Base-by-base conservation (phyloP, 2,113 vertebrate genomes). In the Cisticola juncidis region DNA sequence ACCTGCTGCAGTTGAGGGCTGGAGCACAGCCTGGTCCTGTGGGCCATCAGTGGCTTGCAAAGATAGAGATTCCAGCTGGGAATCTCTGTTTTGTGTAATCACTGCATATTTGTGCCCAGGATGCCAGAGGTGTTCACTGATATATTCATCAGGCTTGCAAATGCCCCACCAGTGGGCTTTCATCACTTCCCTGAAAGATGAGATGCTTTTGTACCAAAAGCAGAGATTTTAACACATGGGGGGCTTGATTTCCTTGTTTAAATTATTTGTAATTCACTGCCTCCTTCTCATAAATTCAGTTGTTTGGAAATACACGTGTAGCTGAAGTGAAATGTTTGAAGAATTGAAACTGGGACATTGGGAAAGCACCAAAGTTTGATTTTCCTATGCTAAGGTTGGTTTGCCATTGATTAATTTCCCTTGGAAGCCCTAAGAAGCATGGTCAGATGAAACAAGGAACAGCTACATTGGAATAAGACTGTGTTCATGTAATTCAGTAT, bases 381-480 rank as follows among this genome's bases (percentile, higher is more conserved):
- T 82, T 93, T 81, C 44, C 73, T 28, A 31, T 26, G 22, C 12
- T 44, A 38, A 83, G 5, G 5, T 45, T 66, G 33, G 33, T 78
- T 95, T 96, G 45, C 13, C 21, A 50, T 36, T 47, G 73, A 47
- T 76, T 6, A 82, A 54, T 72, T 72, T 79, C 74, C 53, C 45
- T 71, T 92, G 71, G 17, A 92, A 81, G 56, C 62, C 51, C 31
- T 28, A 91, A 96, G 62, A 83, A 94, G 31, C 42, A 14, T 22
- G 65, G 56, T 90, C 29, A 90, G 86, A 93, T 94, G 79, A 91
- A 97, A 94, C 48, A 94, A 92, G 66, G 60, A 36, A 82, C 82
- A 93, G 81, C 86, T 90, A 73, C 79, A 81, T 2, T 84, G 94
- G 96, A 73, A 93, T 62, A 77, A 95, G 97, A 88, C 38, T 91